Evolutionary conservation across 2,113 vertebrate species (phyloP).

Genomic region (Scartelaos histophorus): DNA sequence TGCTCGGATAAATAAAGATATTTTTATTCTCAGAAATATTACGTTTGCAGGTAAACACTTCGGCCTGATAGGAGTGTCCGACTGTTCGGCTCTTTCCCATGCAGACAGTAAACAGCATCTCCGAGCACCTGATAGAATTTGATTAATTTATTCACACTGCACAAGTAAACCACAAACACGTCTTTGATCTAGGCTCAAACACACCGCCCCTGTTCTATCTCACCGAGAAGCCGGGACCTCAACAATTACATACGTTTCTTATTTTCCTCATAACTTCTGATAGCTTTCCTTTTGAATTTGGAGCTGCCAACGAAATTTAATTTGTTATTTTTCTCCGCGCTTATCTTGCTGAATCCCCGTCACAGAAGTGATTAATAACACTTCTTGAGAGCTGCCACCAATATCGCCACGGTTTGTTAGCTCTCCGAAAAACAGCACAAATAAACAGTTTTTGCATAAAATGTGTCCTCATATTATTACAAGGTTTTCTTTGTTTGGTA

Average conservation of each 20-base stretch:
- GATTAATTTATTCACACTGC: constrained; percentile 14
- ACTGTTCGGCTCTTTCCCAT: constrained; percentile 23
- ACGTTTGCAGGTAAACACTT: constrained; percentile 20
- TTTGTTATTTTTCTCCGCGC: constrained; percentile 31
- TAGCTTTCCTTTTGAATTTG: constrained; percentile 44
- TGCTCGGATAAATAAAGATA: constrained; percentile 4
- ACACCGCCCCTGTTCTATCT: constrained; percentile 41
- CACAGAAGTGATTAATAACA: constrained; percentile 41
- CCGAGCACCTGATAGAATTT: constrained; percentile 35
- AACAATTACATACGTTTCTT: constrained; percentile 54
- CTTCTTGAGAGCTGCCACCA: constrained; percentile 17
- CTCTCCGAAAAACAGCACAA: constrained; percentile 25
- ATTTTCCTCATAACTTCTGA: constrained; percentile 42
- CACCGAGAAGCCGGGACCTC: constrained; percentile 36
- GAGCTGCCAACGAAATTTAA: constrained; percentile 39
- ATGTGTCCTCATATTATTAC: constrained; percentile 4
- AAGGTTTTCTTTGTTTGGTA: constrained; percentile 8
- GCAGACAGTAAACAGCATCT: constrained; percentile 38
- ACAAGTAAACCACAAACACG: constrained; percentile 29
- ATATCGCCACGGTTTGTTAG: constrained; percentile 15
- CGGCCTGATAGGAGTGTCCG: constrained; percentile 20
- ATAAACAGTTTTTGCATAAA: constrained; percentile 24
- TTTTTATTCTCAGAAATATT: constrained; percentile 9
- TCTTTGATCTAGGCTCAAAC: constrained; percentile 64
- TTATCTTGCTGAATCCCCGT: constrained; percentile 22